These are phyloP conservation scores for Anoplius nigerrimus DNA, from an alignment of 2,888 invertebrate species.

Conservation along the genomic window DNA sequence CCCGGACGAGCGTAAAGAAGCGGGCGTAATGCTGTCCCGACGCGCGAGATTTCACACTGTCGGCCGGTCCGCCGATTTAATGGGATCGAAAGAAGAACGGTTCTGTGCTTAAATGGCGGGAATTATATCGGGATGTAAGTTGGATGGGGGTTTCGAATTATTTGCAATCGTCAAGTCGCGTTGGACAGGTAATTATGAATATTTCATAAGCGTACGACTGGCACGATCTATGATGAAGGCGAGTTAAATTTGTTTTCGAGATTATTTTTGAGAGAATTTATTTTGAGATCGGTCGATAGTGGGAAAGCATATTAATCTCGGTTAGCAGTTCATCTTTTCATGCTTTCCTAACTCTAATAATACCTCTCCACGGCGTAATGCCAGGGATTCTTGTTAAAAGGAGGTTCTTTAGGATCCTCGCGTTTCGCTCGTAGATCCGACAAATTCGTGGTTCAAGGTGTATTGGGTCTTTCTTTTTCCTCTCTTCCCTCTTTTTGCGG, in stretches of 20 bases:
- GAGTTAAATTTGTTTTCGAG: too few species aligned
- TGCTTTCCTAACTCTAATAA: constrained; percentile 17
- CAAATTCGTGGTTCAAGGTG: constrained; percentile 14
- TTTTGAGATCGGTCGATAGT: constrained; percentile 21
- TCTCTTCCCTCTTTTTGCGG: not conserved
- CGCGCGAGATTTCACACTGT: too few species aligned
- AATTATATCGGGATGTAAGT: too few species aligned
- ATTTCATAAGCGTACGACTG: too few species aligned
- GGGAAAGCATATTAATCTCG: constrained; percentile 44
- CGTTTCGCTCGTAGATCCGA: constrained; percentile 22
- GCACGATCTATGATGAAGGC: too few species aligned
- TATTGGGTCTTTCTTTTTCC: not conserved
- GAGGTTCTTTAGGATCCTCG: constrained; percentile 13
- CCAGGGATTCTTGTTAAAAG: too few species aligned
- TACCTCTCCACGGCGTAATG: too few species aligned
- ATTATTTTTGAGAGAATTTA: not conserved
- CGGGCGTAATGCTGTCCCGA: constrained; percentile 8
- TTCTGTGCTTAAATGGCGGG: too few species aligned
- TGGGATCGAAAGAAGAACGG: too few species aligned
- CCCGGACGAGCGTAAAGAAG: constrained; percentile 4
- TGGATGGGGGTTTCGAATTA: not conserved
- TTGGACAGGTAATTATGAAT: too few species aligned
- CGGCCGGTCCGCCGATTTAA: too few species aligned
- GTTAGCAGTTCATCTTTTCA: constrained; percentile 33
- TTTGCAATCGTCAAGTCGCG: not conserved